Percentiles rank a stretch among this genome's conserved stretches.
Evolutionary conservation across 2,113 vertebrate genomes (phyloP).

Genomic region (Anarhynchus alexandrinus): DNA sequence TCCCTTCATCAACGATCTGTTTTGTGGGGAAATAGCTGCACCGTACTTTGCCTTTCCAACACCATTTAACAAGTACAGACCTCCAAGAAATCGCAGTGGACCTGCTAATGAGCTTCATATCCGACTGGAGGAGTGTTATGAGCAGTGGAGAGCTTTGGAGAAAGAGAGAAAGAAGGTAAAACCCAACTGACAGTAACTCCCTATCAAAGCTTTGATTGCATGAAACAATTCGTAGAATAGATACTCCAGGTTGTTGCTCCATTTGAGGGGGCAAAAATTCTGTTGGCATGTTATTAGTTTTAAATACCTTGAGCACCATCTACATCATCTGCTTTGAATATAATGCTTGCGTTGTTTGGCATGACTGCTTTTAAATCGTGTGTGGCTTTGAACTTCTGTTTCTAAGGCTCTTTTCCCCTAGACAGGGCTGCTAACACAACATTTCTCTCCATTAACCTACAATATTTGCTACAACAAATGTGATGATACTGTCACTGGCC

Average conservation of each 20-base stretch:
- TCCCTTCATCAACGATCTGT: conserved; percentile 52
- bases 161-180: conserved; percentile 83
- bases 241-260: not conserved
- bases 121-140: conserved; percentile 78
- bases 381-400: not conserved
- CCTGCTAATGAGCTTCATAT: conserved; percentile 71
- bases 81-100: conserved; percentile 62
- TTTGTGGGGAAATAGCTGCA: conserved; percentile 45
- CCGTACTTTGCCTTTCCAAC: conserved; percentile 58
- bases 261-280: not conserved
- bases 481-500: not conserved
- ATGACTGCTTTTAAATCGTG: fast-evolving
- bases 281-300: not conserved
- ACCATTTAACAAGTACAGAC: not conserved
- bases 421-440: not conserved
- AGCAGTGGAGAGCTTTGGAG: conserved; percentile 81
- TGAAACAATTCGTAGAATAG: not conserved
- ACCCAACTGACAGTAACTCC: fast-evolving
- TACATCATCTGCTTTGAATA: not conserved
- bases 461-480: not conserved
- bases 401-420: not conserved
- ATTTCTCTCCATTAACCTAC: not conserved
- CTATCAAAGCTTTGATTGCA: not conserved
- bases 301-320: not conserved
- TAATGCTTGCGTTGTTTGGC: not conserved